phyloP scores from a whole-genome alignment of 2,113 vertebrate species.

The Mustela nigripes region DNA sequence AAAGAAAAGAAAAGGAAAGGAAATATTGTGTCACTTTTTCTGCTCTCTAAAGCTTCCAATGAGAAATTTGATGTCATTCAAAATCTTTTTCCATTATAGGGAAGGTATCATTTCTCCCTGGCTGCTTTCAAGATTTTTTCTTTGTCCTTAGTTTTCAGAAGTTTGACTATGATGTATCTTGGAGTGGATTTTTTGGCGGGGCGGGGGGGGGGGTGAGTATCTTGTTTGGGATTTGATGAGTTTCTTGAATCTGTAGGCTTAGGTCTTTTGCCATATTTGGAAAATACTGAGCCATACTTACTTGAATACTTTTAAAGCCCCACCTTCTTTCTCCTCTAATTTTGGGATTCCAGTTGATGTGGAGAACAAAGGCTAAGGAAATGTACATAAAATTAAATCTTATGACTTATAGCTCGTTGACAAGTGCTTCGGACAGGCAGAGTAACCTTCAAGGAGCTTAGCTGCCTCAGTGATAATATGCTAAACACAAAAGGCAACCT shows the following conservation, averaged over 20 bases:
- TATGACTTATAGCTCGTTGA: neutral
- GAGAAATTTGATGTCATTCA: neutral
- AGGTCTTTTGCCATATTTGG: neutral
- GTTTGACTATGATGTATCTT: neutral
- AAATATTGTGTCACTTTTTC: neutral
- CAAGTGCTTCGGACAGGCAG: neutral
- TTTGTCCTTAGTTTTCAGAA: constrained; percentile 12
- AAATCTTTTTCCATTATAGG: neutral
- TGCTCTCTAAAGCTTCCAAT: neutral
- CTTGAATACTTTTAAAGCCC: neutral
- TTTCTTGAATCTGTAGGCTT: neutral
- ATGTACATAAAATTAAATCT: neutral
- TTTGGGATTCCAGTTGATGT: neutral
- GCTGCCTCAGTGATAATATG: no score
- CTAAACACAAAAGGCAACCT: no score
- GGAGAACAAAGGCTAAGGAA: neutral
- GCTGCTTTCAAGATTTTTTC: neutral
- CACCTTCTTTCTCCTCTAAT: neutral
- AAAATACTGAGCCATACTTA: neutral
- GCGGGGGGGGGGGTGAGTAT: neutral
- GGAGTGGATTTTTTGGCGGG: neutral
- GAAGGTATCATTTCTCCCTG: neutral
- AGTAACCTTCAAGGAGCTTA: no score
- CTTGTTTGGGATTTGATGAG: neutral
- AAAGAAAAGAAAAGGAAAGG: neutral